Evolutionary conservation across 2,113 vertebrate species (phyloP), one percentile per base, ranked within the genome.

Genomic region (Pterophyllum scalare): DNA sequence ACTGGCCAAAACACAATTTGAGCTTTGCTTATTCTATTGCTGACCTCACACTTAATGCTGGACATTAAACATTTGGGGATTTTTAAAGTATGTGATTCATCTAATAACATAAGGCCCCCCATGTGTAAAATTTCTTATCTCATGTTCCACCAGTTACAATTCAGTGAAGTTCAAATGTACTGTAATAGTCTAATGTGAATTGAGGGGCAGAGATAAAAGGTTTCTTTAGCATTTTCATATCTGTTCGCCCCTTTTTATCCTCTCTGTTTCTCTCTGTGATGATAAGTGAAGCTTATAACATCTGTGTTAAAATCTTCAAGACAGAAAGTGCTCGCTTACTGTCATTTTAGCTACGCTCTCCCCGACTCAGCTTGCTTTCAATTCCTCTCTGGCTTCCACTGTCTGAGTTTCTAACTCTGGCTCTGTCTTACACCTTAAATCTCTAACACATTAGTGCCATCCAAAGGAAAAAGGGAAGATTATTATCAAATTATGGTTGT

Each of bases 251-350:
- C 77, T 80, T 91, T 86, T 87, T 79, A 88, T 86, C 60, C 80
- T 81, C 61, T 64, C 24, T 88, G 65, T 87, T 78, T 87, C 61
- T 80, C 60, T 64, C 78, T 88, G 38, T 65, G 84, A 75, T 86
- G 89, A 92, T 92, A 92, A 92, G 89, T 77, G 81, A 61, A 79
- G 85, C 64, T 88, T 81, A 74, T 60, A 43, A 85, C 87, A 91
- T 92, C 89, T 83, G 59, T 83, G 88, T 78, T 76, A 84, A 80
- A 89, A 89, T 91, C 80, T 91, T 77, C 1, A 26, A 84, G 84
- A 87, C 82, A 84, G 80, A 89, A 89, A 88, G 77, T 82, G 75
- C 87, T 84, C 33, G 7, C 84, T 80, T 49, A 38, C 80, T 84
- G 80, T 85, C 79, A 93, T 90, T 91, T 85, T 87, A 85, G 81